These are phyloP conservation scores for Linepithema humile DNA, from an alignment of 1,140 invertebrate genomes.

Conservation along the genomic window DNA sequence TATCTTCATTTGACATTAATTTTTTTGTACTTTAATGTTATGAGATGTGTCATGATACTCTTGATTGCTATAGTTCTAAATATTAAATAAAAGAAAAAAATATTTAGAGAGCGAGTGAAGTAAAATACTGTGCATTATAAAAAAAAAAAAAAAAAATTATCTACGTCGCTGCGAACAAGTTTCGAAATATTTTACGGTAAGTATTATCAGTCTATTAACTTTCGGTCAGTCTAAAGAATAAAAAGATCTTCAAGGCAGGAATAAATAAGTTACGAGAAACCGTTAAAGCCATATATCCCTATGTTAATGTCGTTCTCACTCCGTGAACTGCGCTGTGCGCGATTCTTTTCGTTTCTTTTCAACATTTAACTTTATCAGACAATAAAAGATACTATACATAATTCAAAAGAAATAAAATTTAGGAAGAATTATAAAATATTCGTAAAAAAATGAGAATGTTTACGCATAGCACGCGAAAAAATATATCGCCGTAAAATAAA, in stretches of 20 bases:
- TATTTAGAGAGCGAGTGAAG: conserved; percentile 3
- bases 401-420: neutral
- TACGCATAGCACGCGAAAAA: neutral
- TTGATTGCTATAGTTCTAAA: neutral
- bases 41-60: neutral
- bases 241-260: neutral
- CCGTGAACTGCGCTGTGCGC: neutral
- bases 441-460: neutral
- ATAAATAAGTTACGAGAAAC: conserved; percentile 42
- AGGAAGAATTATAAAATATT: neutral
- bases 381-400: neutral
- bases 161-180: conserved; percentile 9
- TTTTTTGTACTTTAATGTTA: neutral
- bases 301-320: neutral
- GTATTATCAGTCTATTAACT: conserved; percentile 62
- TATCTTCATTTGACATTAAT: neutral
- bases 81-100: conserved; percentile 15
- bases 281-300: conserved; percentile 7
- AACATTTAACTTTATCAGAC: neutral
- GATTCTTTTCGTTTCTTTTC: neutral
- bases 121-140: neutral
- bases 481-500: neutral
- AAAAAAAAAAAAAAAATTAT: neutral
- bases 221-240: conserved; percentile 58
- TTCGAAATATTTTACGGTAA: conserved; percentile 16